Conservation (phyloP, 2,888 invertebrate genomes). For the Graphium colonna region DNA sequence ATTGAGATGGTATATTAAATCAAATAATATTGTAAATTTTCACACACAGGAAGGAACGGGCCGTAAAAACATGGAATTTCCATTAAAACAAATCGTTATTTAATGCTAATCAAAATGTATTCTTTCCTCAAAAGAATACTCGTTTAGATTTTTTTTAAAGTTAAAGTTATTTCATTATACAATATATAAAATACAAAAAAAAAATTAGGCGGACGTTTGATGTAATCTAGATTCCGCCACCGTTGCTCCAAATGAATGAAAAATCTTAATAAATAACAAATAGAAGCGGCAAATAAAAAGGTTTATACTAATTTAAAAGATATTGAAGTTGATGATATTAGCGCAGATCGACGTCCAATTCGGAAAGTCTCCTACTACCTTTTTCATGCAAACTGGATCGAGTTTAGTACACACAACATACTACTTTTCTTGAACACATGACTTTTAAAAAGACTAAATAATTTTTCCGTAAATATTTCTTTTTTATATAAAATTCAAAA, state of each 20-base stretch:
- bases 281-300: constrained; percentile 21
- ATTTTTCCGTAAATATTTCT: background rate
- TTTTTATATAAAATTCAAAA: background rate
- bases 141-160: too few relatives aligned
- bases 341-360: constrained; percentile 4
- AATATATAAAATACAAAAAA: background rate
- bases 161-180: too few relatives aligned
- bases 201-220: constrained; percentile 5
- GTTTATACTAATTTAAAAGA: constrained; percentile 21
- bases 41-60: too few relatives aligned
- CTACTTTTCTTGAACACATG: background rate
- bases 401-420: too few relatives aligned
- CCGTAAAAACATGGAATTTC: too few relatives aligned
- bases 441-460: background rate
- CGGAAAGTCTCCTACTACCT: constrained; percentile 3
- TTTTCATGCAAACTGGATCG: too few relatives aligned
- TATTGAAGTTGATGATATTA: constrained; percentile 24
- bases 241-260: background rate
- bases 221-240: constrained; percentile 3
- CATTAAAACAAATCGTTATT: background rate
- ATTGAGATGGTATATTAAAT: too few relatives aligned
- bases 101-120: background rate
- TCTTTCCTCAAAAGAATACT: too few relatives aligned
- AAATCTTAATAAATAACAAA: constrained; percentile 17
- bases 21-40: too few relatives aligned